These are phyloP conservation scores for Phalangium opilio DNA, from an alignment of 2,888 invertebrate genomes.

Conservation along the genomic window DNA sequence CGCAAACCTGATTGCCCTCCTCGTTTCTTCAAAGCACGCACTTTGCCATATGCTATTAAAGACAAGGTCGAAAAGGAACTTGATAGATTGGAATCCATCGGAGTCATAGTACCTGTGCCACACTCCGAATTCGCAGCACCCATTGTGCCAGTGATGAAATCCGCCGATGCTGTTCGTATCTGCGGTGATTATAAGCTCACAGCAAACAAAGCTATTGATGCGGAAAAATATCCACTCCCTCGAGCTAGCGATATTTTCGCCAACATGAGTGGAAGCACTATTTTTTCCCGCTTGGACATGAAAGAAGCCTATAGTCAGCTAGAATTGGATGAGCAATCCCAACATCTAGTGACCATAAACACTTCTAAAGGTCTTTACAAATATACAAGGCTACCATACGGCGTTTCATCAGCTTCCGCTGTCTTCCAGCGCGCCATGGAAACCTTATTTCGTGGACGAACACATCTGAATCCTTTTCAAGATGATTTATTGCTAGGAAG, in stretches of 20 bases:
- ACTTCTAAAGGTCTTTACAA: not conserved
- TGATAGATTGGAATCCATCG: too few species aligned
- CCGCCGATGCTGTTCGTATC: too few species aligned
- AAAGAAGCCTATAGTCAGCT: not conserved
- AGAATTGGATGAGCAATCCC: not conserved
- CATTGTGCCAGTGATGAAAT: too few species aligned
- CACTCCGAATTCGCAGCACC: too few species aligned
- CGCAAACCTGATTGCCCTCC: too few species aligned
- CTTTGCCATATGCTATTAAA: too few species aligned
- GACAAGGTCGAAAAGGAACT: too few species aligned
- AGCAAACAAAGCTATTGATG: not conserved
- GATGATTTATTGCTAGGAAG: not conserved
- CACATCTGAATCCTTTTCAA: not conserved
- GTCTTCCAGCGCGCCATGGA: slow-evolving; percentile 5
- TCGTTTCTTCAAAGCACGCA: too few species aligned
- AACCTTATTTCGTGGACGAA: not conserved
- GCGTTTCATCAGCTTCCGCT: not conserved
- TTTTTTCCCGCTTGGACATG: too few species aligned
- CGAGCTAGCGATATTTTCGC: too few species aligned
- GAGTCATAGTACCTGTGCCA: too few species aligned
- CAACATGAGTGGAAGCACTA: too few species aligned
- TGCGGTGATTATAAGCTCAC: not conserved
- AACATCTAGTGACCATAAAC: not conserved
- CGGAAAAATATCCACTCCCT: not conserved
- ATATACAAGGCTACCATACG: not conserved